phyloP scores from a whole-genome alignment of 2,797 vertebrate genomes.

The Falco rusticolus region DNA sequence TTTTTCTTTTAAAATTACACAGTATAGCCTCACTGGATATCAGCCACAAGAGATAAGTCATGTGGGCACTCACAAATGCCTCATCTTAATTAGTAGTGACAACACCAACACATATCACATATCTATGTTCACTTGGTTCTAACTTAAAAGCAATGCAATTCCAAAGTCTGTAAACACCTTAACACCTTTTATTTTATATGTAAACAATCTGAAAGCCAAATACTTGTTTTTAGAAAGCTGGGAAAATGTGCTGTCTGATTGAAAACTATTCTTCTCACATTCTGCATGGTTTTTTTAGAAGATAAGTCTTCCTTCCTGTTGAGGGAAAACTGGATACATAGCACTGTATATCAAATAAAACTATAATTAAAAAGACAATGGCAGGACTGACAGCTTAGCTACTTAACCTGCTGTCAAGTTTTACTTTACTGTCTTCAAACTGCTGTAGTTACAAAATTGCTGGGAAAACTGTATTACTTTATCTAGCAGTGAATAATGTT shows the following conservation, averaged over 20 bases:
- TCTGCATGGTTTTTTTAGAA: not conserved
- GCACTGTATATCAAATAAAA: not conserved
- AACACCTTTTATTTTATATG: not conserved
- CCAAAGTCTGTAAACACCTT: not conserved
- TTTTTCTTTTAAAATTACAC: constrained; percentile 39
- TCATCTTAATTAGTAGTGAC: not conserved
- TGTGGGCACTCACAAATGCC: not conserved
- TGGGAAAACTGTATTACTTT: constrained; percentile 5
- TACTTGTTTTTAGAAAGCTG: not conserved
- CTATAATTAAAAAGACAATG: constrained; percentile 1
- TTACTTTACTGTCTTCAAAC: not conserved
- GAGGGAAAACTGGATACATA: not conserved
- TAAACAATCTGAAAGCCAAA: not conserved
- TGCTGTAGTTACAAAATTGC: not conserved
- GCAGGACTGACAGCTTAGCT: not conserved
- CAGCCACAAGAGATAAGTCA: constrained; percentile 30
- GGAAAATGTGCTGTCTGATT: not conserved
- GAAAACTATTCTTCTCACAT: not conserved
- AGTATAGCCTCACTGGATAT: not conserved
- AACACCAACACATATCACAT: not conserved
- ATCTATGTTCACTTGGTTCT: not conserved
- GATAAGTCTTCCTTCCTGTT: not conserved
- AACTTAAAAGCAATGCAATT: not conserved
- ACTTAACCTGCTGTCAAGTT: not conserved
- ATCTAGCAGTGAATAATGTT: not conserved